Percentiles rank a stretch among this genome's conserved stretches.
Conservation (phyloP, 2,113 vertebrate species). For the Phrynocephalus versicolor region DNA sequence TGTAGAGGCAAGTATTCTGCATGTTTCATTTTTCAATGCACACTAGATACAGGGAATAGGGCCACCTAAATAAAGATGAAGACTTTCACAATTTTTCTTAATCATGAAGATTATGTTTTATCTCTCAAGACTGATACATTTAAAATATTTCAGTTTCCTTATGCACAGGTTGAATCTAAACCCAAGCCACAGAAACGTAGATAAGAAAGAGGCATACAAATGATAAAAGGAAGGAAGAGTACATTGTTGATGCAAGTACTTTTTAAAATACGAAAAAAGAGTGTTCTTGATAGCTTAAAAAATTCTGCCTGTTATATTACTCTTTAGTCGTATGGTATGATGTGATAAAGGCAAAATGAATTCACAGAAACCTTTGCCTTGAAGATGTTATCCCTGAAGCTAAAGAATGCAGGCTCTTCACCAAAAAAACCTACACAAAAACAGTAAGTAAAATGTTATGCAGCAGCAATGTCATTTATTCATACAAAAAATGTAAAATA, state of each 20-base stretch:
- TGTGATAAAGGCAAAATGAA: constrained; percentile 8
- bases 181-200: background rate
- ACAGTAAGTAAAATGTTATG: background rate
- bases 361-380: constrained; percentile 19
- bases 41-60: background rate
- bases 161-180: constrained; percentile 26
- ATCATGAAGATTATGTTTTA: constrained; percentile 30
- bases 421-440: background rate
- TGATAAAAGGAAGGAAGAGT: constrained; percentile 36
- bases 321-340: constrained; percentile 34
- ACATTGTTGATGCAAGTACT: constrained; percentile 42
- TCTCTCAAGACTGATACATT: background rate
- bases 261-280: background rate
- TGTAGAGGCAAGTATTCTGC: background rate
- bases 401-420: background rate
- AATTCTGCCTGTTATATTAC: constrained; percentile 11
- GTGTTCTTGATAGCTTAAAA: constrained; percentile 18
- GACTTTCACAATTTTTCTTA: background rate
- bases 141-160: constrained; percentile 36
- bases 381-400: constrained; percentile 3
- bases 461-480: constrained; percentile 1
- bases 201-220: constrained; percentile 35
- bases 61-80: background rate
- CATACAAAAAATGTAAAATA: constrained; percentile 13
- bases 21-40: background rate